Base-by-base conservation (phyloP, 2,888 invertebrate genomes). In the Thymelicus sylvestris region DNA sequence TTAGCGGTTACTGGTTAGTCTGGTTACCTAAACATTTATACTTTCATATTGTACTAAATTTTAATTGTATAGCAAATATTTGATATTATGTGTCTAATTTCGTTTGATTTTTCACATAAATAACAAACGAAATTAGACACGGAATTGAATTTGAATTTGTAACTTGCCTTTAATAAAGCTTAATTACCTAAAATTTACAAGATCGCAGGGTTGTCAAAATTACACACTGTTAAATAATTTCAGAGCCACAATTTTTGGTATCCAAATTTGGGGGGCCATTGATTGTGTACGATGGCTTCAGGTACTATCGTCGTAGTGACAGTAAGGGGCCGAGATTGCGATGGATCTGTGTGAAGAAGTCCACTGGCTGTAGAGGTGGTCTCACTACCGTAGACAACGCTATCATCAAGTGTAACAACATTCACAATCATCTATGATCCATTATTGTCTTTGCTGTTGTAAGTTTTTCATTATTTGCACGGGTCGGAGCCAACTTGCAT, bases 291-390 rank as follows among this genome's bases (percentile, higher is more conserved):
- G 67, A 73, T 4, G 47, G 52, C 6, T 65, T 67, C 24, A 64
- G 75, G 48, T 76, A 72, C 67, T 68, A 74, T 48, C 66, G 60
- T 3, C 39, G 70, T 6, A 67, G 71, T n/a, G 57, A 72, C 48
- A 66, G 69, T 19, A 60, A 63, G 31, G 74, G 74, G 0, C 52
- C 65, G 1, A 66, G 50, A 10, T 15, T 47, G 2, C 55, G 65
- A 0, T 80, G 79, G 79, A 72, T 74, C 6, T 80, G 80, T 47
- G 74, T 74, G 4, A 79, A 77, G 68, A 76, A 75, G 60, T 73
- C 71, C 6, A 47, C 47, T 2, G 78, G 76, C 1, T 78, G 80
- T 60, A 74, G 75, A 0, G 78, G 75, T 7, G 73, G 66, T 1
- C 66, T 79, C n/a, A 52, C 75, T 31, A 79, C 79, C 7, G 24